Evolutionary conservation across 2,888 invertebrate genomes (phyloP).

Genomic region (Hirtodrosophila duncani): DNA sequence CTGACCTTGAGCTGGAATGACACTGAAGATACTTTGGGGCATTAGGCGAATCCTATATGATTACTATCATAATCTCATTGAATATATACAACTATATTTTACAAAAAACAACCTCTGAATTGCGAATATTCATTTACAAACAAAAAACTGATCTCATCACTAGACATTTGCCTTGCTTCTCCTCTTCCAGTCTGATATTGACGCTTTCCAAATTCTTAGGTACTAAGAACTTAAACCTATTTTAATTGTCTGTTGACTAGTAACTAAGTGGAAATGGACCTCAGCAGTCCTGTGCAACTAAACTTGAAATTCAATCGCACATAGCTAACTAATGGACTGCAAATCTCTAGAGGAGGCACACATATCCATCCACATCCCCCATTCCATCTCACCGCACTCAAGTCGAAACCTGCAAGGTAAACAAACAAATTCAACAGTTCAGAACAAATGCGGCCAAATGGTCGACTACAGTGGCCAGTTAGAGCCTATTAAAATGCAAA

Average conservation of each 20-base stretch:
- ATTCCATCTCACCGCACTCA: neutral
- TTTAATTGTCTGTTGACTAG: neutral
- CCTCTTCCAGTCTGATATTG: too few species aligned
- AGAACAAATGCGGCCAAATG: slow-evolving; percentile 16
- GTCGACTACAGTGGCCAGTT: slow-evolving; percentile 36
- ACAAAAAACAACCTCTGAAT: too few species aligned
- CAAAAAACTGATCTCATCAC: too few species aligned
- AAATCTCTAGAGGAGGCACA: slow-evolving; percentile 4
- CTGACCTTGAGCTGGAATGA: too few species aligned
- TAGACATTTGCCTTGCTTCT: too few species aligned
- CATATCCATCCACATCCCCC: neutral
- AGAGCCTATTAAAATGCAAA: slow-evolving; percentile 64
- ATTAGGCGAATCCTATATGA: too few species aligned
- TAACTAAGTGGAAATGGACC: neutral
- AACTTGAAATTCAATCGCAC: slow-evolving; percentile 24
- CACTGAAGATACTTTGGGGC: too few species aligned
- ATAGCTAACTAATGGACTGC: slow-evolving; percentile 1
- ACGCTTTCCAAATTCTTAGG: too few species aligned
- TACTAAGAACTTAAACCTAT: neutral
- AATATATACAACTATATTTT: too few species aligned
- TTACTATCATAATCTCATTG: too few species aligned
- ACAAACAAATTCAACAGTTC: slow-evolving; percentile 27
- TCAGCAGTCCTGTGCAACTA: slow-evolving; percentile 16
- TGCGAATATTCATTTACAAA: too few species aligned
- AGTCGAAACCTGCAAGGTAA: slow-evolving; percentile 15